Evolutionary conservation across 2,113 vertebrate genomes (phyloP).

Genomic region (Himantopus leucocephalus): DNA sequence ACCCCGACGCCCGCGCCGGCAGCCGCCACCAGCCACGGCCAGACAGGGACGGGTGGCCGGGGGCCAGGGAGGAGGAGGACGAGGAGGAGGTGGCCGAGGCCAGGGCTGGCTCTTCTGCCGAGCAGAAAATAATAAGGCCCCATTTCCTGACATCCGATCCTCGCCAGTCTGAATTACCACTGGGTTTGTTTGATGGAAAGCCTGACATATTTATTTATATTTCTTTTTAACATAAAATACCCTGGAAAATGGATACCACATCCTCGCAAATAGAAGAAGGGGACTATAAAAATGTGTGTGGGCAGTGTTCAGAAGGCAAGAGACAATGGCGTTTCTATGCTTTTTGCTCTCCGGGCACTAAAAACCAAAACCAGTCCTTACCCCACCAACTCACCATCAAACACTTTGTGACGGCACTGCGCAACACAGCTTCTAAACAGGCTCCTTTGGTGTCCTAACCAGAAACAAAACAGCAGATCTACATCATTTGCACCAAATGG

Average conservation of each 20-base stretch:
- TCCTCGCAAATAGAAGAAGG: conserved; percentile 2
- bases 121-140: neutral
- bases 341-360: neutral
- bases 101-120: neutral
- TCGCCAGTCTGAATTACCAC: neutral
- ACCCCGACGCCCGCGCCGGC: neutral
- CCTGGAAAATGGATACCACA: conserved; percentile 20
- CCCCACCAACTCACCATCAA: neutral
- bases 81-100: neutral
- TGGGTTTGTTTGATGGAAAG: conserved; percentile 14
- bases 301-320: neutral
- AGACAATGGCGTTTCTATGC: neutral
- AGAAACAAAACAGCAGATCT: neutral
- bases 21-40: neutral
- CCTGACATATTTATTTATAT: conserved; percentile 9
- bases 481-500: neutral
- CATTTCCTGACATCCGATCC: conserved; percentile 4
- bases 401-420: neutral
- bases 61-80: neutral
- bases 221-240: neutral
- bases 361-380: neutral
- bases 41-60: neutral
- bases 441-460: neutral
- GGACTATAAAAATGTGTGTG: neutral
- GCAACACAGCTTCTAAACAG: neutral